These are phyloP conservation scores for Desoria tigrina DNA, from an alignment of 2,888 invertebrate genomes.

Conservation along the genomic window DNA sequence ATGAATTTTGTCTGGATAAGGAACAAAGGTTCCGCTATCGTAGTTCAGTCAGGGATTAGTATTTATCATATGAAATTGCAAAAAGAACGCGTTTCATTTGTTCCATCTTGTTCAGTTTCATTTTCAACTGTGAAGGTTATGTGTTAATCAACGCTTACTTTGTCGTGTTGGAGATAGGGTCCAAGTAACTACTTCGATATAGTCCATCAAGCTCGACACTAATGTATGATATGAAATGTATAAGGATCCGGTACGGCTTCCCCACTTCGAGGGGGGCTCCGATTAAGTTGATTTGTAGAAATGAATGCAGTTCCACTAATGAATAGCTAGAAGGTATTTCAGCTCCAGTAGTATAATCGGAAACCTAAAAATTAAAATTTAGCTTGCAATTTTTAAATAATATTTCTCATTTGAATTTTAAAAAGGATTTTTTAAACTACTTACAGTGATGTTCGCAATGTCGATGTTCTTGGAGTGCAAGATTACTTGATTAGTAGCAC, in stretches of 20 bases:
- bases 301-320: too few species aligned
- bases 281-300: constrained; percentile 1
- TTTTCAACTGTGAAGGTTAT: background rate
- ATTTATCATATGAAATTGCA: background rate
- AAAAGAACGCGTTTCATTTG: background rate
- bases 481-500: constrained; percentile 22
- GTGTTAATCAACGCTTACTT: constrained; percentile 26
- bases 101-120: background rate
- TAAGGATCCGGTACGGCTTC: constrained; percentile 30
- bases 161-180: constrained; percentile 26
- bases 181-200: constrained; percentile 39
- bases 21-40: background rate
- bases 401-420: too few species aligned
- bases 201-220: constrained; percentile 39
- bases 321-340: constrained; percentile 20
- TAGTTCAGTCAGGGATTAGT: background rate
- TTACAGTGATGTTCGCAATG: background rate
- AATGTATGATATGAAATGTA: constrained; percentile 35
- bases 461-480: constrained; percentile 23
- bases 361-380: too few species aligned
- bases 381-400: too few species aligned
- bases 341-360: background rate
- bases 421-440: background rate
- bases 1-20: too few species aligned
- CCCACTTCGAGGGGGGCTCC: constrained; percentile 13